Evolutionary conservation across 2,888 invertebrate genomes (phyloP).

Genomic region (Boloria euphrosyne): DNA sequence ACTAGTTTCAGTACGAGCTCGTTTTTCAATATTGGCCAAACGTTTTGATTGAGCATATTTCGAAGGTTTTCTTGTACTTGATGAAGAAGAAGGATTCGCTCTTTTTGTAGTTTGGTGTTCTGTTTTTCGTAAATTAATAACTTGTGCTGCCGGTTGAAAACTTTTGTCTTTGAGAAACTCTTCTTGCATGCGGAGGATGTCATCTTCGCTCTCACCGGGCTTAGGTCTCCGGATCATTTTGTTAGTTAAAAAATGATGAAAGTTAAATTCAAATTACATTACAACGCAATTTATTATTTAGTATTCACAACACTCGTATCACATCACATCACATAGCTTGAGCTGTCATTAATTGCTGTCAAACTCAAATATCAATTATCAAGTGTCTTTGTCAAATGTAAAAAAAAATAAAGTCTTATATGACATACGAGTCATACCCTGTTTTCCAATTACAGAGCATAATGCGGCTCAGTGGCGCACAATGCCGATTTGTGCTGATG

Average conservation of each 20-base stretch:
- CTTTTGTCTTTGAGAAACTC: conserved; percentile 84
- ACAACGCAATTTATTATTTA: background rate
- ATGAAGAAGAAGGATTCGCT: conserved; percentile 41
- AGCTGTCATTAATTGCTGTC: no score
- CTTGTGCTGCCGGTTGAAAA: conserved; percentile 84
- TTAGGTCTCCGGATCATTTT: conserved; percentile 85
- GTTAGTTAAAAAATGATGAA: background rate
- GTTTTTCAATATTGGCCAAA: conserved; percentile 66
- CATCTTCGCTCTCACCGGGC: conserved; percentile 87
- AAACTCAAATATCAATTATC: no score
- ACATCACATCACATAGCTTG: no score
- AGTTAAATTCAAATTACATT: background rate
- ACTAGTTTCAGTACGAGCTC: conserved; percentile 55
- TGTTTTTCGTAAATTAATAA: conserved; percentile 70
- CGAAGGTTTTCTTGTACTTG: conserved; percentile 58
- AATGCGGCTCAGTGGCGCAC: no score
- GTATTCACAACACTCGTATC: no score
- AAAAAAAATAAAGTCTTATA: no score
- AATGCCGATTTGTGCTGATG: no score
- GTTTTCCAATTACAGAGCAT: no score
- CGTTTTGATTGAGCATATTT: conserved; percentile 72
- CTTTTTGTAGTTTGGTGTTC: conserved; percentile 54
- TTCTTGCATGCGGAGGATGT: conserved; percentile 87
- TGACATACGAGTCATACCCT: no score
- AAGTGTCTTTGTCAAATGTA: no score